Percentiles rank a stretch among this genome's conserved stretches.
phyloP scores from a whole-genome alignment of 2,797 vertebrate species.

The Periophthalmus magnuspinnatus region DNA sequence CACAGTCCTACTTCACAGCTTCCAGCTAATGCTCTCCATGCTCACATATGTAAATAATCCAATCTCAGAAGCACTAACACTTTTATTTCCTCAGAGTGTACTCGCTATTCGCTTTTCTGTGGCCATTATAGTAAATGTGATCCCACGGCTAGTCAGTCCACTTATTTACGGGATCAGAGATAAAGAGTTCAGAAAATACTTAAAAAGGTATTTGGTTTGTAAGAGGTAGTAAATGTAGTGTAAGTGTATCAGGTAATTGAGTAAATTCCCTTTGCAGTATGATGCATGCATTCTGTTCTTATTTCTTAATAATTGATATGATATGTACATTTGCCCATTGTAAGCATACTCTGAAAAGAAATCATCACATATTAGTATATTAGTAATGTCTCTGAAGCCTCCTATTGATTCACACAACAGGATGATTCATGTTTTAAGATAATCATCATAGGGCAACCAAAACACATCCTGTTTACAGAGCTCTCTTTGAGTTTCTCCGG shows the following conservation, averaged over 20 bases:
- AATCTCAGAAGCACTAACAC: background rate
- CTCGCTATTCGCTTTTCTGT: background rate
- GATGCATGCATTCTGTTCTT: background rate
- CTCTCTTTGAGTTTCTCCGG: background rate
- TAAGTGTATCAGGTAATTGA: background rate
- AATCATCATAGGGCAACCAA: background rate
- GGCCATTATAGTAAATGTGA: constrained; percentile 41
- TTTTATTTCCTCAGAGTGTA: background rate
- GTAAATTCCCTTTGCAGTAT: background rate
- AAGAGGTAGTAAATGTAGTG: background rate
- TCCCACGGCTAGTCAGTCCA: constrained; percentile 65
- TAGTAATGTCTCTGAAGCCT: background rate
- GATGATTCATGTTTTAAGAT: too few relatives aligned
- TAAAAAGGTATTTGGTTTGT: background rate
- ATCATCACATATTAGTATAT: too few relatives aligned
- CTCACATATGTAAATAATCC: constrained; percentile 33
- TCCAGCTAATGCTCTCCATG: constrained; percentile 65
- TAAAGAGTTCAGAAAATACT: constrained; percentile 42
- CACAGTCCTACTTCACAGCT: constrained; percentile 68
- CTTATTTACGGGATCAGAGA: constrained; percentile 69
- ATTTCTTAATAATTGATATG: background rate
- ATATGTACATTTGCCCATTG: background rate
- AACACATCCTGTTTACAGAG: background rate
- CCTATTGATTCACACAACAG: background rate
- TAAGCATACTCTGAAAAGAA: background rate